Evolutionary conservation across 2,797 vertebrate species (phyloP).

Genomic region (Florisuga fusca): DNA sequence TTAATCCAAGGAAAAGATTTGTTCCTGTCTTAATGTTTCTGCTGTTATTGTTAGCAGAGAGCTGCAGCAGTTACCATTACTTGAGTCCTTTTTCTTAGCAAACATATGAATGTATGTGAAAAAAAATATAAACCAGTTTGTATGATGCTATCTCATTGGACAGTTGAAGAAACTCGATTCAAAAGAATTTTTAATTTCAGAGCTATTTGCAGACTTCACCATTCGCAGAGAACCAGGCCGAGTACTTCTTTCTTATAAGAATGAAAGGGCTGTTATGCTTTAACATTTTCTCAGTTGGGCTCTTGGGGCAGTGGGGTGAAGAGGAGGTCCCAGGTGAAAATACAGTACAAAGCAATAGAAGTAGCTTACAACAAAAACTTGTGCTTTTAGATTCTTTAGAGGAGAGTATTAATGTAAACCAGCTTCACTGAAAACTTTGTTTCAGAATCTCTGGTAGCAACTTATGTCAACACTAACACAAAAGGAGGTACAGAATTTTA

Average conservation of each 20-base stretch:
- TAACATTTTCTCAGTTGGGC: neutral
- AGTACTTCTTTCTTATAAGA: neutral
- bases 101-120: neutral
- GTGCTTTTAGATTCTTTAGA: neutral
- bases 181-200: neutral
- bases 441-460: neutral
- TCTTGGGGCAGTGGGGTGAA: neutral
- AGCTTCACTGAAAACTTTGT: neutral
- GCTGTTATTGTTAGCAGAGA: neutral
- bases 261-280: neutral
- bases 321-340: neutral
- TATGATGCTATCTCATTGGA: neutral
- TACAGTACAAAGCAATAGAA: neutral
- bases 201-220: neutral
- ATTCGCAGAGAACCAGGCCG: neutral
- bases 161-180: neutral
- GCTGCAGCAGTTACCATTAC: neutral
- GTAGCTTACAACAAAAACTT: neutral
- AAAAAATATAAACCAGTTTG: neutral
- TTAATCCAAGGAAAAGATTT: neutral
- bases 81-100: neutral
- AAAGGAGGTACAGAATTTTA: neutral
- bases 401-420: neutral
- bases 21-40: neutral
- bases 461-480: neutral